Conservation (phyloP, 35 echinoderm and acorn worm species). For the Anneissia japonica region DNA sequence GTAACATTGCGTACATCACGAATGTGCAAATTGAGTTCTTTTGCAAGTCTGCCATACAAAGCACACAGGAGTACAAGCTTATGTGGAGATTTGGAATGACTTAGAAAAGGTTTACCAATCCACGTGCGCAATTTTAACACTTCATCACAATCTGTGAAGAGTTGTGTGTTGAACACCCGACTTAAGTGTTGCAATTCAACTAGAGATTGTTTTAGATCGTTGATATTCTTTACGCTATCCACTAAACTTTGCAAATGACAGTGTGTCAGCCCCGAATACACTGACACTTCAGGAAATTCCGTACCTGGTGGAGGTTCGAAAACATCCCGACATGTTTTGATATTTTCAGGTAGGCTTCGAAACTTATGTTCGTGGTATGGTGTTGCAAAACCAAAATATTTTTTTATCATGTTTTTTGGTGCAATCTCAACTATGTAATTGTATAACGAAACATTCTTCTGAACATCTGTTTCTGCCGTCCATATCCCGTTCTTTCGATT, state of each 20-base stretch:
- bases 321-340: neutral
- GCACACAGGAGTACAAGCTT: neutral
- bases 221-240: neutral
- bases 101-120: neutral
- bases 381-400: neutral
- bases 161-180: neutral
- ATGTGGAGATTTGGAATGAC: neutral
- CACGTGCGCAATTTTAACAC: neutral
- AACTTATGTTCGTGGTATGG: neutral
- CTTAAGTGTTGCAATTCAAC: neutral
- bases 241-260: neutral
- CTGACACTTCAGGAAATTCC: neutral
- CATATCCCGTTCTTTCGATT: neutral
- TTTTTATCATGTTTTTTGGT: neutral
- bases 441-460: neutral
- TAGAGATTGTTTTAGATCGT: neutral
- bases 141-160: neutral
- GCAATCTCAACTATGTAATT: neutral
- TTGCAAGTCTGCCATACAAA: neutral
- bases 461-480: neutral
- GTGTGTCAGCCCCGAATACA: neutral
- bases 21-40: neutral
- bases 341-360: neutral
- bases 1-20: neutral
- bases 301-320: neutral